Percentiles rank a stretch among this genome's conserved stretches.
phyloP scores from a whole-genome alignment of 2,113 vertebrate genomes.

The Podarcis raffonei region DNA sequence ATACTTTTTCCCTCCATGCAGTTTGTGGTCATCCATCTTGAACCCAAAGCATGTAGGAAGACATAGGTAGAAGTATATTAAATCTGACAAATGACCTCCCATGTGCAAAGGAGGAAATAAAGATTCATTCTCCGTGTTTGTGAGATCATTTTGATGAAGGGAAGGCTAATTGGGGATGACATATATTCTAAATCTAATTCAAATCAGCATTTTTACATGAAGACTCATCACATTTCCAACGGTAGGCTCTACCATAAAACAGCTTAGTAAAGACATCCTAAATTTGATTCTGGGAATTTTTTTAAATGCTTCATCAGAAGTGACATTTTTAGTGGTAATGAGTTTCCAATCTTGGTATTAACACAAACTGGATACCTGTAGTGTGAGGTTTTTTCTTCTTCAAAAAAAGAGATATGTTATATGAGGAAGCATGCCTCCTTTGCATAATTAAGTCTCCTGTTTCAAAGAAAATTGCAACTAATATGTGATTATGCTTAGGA shows the following conservation, averaged over 20 bases:
- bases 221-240: slow-evolving; percentile 83
- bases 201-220: slow-evolving; percentile 86
- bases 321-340: slow-evolving; percentile 74
- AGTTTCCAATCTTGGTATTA: slow-evolving; percentile 70
- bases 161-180: slow-evolving; percentile 83
- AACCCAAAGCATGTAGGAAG: slow-evolving; percentile 78
- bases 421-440: slow-evolving; percentile 52
- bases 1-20: slow-evolving; percentile 60
- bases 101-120: slow-evolving; percentile 86
- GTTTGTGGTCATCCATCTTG: slow-evolving; percentile 73
- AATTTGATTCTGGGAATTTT: slow-evolving; percentile 76
- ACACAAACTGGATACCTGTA: slow-evolving; percentile 58
- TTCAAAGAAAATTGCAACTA: slow-evolving; percentile 67
- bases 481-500: slow-evolving; percentile 62
- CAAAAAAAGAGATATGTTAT: slow-evolving; percentile 42
- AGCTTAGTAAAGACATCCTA: slow-evolving; percentile 80
- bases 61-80: slow-evolving; percentile 82
- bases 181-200: slow-evolving; percentile 85
- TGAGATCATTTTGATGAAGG: slow-evolving; percentile 85
- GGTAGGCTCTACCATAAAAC: slow-evolving; percentile 72
- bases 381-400: slow-evolving; percentile 32
- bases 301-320: slow-evolving; percentile 75
- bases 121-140: slow-evolving; percentile 84
- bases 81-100: slow-evolving; percentile 86
- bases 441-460: slow-evolving; percentile 56